Base-by-base conservation (phyloP, 2,113 vertebrate species). In the Nothoprocta perdicaria region DNA sequence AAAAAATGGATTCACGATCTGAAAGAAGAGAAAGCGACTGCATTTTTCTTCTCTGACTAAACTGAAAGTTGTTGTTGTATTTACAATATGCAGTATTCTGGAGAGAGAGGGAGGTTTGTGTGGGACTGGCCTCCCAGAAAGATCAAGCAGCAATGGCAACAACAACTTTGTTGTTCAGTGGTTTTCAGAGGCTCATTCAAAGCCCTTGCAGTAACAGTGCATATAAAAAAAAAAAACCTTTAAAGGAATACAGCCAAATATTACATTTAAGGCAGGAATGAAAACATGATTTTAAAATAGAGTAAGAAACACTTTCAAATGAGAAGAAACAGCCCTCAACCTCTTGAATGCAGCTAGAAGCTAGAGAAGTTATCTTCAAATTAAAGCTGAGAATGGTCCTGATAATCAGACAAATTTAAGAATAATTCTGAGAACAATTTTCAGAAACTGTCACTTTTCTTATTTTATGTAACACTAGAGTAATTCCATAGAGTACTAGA, bases 51-150 rank as follows among this genome's bases (percentile, higher is more conserved):
- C 75, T 91, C 84, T 95, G 92, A 94, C 86, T 94, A 89, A 93
- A 94, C 82, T 93, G 89, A 85, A 93, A 84, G 86, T 92, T 96
- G 89, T 90, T 95, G 66, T 88, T 96, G 52, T 95, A 89, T 93
- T 93, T 95, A 93, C 94, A 94, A 85, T 91, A 89, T 71, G 91
- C 89, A 89, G 81, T 84, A 85, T 93, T 95, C 89, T 89, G 81
- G 60, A 84, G 61, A 94, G 79, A 92, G 93, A 95, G 89, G 81
- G 94, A 91, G 91, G 41, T 92, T 92, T 96, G 94, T 96, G 94
- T 96, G 92, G 92, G 92, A 87, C 84, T 95, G 89, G 72, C 92
- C 94, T 95, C 94, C 95, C 93, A 95, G 95, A 95, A 91, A 95
- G 94, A 96, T 96, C 94, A 95, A 96, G 95, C 75, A 95, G 86